Evolutionary conservation across 2,797 vertebrate species (phyloP).

Genomic region (Poeciliopsis infans): DNA sequence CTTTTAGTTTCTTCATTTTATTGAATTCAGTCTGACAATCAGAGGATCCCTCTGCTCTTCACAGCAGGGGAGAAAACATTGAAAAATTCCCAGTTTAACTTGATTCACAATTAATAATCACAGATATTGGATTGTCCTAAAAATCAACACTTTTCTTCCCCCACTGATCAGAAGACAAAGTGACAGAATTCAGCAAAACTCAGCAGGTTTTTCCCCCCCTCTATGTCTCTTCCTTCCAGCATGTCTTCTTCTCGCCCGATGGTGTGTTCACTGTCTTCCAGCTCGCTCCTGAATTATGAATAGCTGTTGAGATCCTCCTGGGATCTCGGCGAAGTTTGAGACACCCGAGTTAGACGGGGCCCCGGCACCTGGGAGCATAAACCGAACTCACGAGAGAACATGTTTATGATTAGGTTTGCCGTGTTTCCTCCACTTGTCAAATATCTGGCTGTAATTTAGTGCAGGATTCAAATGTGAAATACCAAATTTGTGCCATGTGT

Average conservation of each 20-base stretch:
- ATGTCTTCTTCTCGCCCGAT: slow-evolving; percentile 17
- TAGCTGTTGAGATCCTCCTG: slow-evolving; percentile 37
- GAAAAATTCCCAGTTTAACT: background rate
- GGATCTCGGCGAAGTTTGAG: slow-evolving; percentile 33
- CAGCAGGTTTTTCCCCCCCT: slow-evolving; percentile 18
- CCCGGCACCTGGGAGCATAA: background rate
- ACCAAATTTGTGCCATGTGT: background rate
- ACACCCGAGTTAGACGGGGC: slow-evolving; percentile 35
- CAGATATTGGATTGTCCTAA: background rate
- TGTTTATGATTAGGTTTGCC: background rate
- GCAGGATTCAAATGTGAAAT: background rate
- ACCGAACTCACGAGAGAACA: background rate
- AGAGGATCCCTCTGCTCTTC: slow-evolving; percentile 2
- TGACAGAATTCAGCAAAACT: slow-evolving; percentile 21
- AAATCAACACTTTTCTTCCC: background rate
- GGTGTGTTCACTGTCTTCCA: slow-evolving; percentile 36
- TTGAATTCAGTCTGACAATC: slow-evolving; percentile 3
- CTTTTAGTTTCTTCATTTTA: background rate
- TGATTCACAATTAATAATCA: background rate
- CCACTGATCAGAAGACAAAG: slow-evolving; percentile 16
- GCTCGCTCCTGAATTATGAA: slow-evolving; percentile 59
- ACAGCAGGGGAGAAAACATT: background rate
- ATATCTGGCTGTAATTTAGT: background rate
- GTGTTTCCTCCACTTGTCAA: background rate
- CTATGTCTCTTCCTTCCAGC: background rate